These are phyloP conservation scores for Pristionchus maxplancki DNA, from an alignment of 2,888 invertebrate genomes.

Conservation along the genomic window DNA sequence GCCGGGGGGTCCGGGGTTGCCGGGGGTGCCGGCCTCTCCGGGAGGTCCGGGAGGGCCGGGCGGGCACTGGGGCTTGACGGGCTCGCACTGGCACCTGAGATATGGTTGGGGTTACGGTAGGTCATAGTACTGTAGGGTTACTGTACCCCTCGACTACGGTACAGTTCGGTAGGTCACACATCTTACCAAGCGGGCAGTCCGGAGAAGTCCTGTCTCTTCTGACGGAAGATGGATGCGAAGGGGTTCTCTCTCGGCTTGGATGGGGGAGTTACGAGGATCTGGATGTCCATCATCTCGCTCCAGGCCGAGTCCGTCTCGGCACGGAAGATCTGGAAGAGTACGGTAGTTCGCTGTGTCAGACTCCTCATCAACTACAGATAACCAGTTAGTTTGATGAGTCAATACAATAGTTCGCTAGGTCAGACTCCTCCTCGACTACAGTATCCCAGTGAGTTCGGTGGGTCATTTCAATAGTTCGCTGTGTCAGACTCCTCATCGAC, in stretches of 20 bases:
- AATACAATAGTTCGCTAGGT: too few species aligned
- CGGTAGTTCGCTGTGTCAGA: too few species aligned
- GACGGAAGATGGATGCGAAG: conserved; percentile 68
- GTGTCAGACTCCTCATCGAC: too few species aligned
- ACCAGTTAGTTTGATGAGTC: too few species aligned
- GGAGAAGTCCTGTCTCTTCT: conserved; percentile 65
- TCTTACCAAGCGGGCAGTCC: conserved; percentile 63
- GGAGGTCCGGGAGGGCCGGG: conserved; percentile 68
- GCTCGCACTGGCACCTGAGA: conserved; percentile 65
- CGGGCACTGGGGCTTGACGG: conserved; percentile 66
- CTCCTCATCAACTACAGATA: too few species aligned
- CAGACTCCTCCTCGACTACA: too few species aligned
- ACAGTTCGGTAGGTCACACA: not conserved
- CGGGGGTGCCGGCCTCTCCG: conserved; percentile 66
- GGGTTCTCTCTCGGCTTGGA: conserved; percentile 66
- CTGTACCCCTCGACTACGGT: not conserved
- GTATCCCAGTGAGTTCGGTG: too few species aligned
- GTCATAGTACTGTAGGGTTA: not conserved
- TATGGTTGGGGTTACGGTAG: not conserved
- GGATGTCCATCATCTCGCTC: conserved; percentile 70
- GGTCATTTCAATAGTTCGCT: too few species aligned
- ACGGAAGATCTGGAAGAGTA: conserved; percentile 62
- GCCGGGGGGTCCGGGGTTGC: conserved; percentile 64
- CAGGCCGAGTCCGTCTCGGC: conserved; percentile 70
- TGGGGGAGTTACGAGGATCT: conserved; percentile 71